Evolutionary conservation across 2,888 invertebrate species (phyloP), one percentile per base, ranked within the genome.

Genomic region (Sphinx pinastri): DNA sequence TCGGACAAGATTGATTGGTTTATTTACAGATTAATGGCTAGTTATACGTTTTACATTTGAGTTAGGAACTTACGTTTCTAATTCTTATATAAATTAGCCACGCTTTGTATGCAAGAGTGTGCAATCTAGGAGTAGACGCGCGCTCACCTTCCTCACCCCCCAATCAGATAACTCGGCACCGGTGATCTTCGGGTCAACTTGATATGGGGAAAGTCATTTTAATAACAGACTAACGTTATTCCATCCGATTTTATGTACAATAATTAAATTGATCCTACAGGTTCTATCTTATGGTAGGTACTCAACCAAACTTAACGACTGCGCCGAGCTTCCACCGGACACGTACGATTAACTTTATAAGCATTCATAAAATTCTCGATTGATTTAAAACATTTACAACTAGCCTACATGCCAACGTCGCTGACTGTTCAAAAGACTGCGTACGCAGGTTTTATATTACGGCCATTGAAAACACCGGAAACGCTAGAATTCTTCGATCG

Each of bases 401-500:
- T 63, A 57, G 49, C 63, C 63, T 49, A 63, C 63, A 63, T 63
- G 47, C 47, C 63, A 49, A 63, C 13, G 63, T 49, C 16, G 16
- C 11, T 16, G 19, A 49, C 47, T 19, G 16, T 16, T 4, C 55
- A 19, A 19, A n/a, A 25, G 52, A 54, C 67, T 12, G 52, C 38
- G 14, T 13, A 19, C n/a, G 67, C 54, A 31, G 38, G 54, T 54
- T 67, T 67, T 67, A 55, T 67, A 31, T 54, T 67, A 67, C 54
- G 54, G 54, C 49, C 13, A 49, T 47, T 63, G 12, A 55, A 38
- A 54, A 67, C 71, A 69, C 75, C 74, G 79, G 81, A 80, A 76
- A 76, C 67, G 59, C 55, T 76, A 75, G 73, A 77, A 80, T 77
- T 75, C 76, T 69, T 63, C 71, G 68, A 71, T 73, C 54, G 72